Conservation (phyloP, 2,113 vertebrate genomes). For the Petaurus breviceps region DNA sequence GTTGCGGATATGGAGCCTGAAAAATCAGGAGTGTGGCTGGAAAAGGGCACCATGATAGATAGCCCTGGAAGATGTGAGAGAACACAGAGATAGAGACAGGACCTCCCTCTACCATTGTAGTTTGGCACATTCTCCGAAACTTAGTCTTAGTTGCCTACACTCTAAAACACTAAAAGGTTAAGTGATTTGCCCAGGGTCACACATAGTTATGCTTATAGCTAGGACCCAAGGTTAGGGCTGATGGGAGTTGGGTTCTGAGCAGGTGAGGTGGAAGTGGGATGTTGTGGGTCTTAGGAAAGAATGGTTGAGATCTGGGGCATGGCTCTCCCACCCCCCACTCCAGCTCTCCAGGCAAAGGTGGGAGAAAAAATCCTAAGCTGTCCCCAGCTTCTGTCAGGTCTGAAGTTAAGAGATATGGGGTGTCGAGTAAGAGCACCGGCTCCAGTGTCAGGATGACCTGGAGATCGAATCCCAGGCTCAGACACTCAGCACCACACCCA, state of each 20-base stretch:
- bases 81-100: not conserved
- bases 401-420: not conserved
- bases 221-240: not conserved
- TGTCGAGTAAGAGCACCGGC: too few relatives aligned
- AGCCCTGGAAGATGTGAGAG: too few relatives aligned
- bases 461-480: too few relatives aligned
- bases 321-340: not conserved
- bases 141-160: not conserved
- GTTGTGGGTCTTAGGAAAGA: not conserved
- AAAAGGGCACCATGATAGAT: not conserved
- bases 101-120: not conserved
- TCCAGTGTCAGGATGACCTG: too few relatives aligned
- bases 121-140: too few relatives aligned
- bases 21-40: not conserved
- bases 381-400: not conserved
- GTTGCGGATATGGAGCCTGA: not conserved
- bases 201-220: not conserved
- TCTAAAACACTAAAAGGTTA: not conserved
- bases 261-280: not conserved
- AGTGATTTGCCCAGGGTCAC: not conserved
- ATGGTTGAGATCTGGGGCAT: not conserved
- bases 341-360: not conserved
- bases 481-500: too few relatives aligned
- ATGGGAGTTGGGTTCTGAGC: not conserved
- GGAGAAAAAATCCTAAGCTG: not conserved